phyloP scores from a whole-genome alignment of 2,113 vertebrate genomes.

The Pseudorectes ferrugineus region DNA sequence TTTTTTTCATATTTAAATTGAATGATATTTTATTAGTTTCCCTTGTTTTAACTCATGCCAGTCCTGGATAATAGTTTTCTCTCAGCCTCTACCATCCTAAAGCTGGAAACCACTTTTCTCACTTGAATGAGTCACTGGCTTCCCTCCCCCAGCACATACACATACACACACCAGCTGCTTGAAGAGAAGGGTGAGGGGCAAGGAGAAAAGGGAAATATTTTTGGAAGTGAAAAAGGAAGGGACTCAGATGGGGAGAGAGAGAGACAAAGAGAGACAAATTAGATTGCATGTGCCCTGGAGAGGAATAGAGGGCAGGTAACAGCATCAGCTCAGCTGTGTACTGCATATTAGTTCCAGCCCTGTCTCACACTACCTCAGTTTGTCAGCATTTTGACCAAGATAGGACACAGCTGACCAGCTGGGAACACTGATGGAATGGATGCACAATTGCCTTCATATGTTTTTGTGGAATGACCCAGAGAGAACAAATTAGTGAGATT shows the following conservation, averaged over 20 bases:
- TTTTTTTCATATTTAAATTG: not conserved
- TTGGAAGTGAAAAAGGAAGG: not conserved
- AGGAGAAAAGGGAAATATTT: not conserved
- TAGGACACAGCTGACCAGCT: not conserved
- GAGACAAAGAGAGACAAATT: not conserved
- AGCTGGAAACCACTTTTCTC: conserved; percentile 38
- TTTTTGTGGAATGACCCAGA: not conserved
- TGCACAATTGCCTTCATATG: not conserved
- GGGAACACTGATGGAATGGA: not conserved
- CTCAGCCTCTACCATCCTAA: not conserved
- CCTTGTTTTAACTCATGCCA: conserved; percentile 10
- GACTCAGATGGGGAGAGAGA: not conserved
- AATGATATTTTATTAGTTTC: not conserved
- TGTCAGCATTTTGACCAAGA: not conserved
- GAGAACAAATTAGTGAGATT: not conserved
- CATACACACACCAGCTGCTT: not conserved
- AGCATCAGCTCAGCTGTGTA: not conserved
- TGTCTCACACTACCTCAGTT: not conserved
- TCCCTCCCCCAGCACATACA: not conserved
- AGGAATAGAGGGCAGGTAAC: not conserved
- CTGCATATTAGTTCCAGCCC: not conserved
- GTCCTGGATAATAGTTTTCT: conserved; percentile 17
- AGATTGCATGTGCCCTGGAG: not conserved
- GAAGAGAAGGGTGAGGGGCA: not conserved
- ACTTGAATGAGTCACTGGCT: conserved; percentile 50